Base-by-base conservation (phyloP, 2,113 vertebrate species). In the Hippoglossus stenolepis region DNA sequence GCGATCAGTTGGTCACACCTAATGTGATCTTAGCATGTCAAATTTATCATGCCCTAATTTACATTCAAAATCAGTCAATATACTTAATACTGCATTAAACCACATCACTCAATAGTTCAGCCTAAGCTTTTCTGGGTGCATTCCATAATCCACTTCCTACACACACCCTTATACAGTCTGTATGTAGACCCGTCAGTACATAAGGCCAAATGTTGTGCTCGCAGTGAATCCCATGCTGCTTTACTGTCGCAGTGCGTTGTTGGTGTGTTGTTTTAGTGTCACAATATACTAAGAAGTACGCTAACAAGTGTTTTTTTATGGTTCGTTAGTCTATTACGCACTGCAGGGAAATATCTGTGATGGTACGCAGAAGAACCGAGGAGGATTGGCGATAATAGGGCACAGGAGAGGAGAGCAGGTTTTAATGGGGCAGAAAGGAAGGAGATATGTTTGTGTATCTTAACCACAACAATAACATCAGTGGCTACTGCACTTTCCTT, bases 361-460 rank as follows among this genome's bases (percentile, higher is more conserved):
- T 85, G 62, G 78, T 64, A 67, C 75, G 77, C 73, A 78, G 74
- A 70, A 86, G 82, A 86, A 85, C 72, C 66, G 79, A 80, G 73
- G 66, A 80, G 57, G 54, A 82, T 78, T 8, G 31, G 73, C 7
- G 54, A 87, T 87, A 85, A 89, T 83, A 84, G 76, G 82, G 70
- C 88, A 87, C 86, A 77, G 59, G 87, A 90, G 89, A 86, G 65
- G 71, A 66, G 70, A 84, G 53, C 75, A 58, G 85, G 76, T 87
- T 90, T 89, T 90, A 87, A 91, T 90, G 85, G 88, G 86, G 71
- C 65, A 82, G 75, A 79, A 75, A 86, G 74, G 66, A 20, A 80
- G 77, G 59, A 86, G 85, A 82, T 79, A 66, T 77, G 83, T 90
- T 83, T 81, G 51, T 83, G 71, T 80, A 63, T 89, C 49, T 73